Evolutionary conservation across 2,797 vertebrate genomes (phyloP), one percentile per base, ranked within the genome.

Genomic region (Cryptoblepharus egeriae): DNA sequence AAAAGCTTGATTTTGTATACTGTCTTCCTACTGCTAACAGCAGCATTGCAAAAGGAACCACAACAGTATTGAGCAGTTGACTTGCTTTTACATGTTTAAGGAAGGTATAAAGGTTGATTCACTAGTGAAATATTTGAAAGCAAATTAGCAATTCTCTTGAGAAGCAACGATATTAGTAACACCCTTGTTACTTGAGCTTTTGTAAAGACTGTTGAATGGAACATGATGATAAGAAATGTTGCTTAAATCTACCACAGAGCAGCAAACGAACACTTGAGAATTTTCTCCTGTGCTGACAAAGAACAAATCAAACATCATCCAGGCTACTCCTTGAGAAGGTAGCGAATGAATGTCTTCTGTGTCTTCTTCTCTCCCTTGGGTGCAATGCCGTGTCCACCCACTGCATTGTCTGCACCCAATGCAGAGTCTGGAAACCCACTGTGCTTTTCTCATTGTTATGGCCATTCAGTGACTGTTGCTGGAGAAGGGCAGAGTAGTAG

Each of bases 61-160:
- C 75, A 76, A 24, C 64, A 73, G 84, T 83, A 83, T 77, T 75
- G 87, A 74, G 82, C 37, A 87, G 64, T 69, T 79, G 55, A 75
- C 30, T 91, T 80, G 73, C 22, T 88, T 86, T 28, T 79, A 45
- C 82, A 75, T 67, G 32, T 61, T 60, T 71, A 75, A 73, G 77
- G 79, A 26, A 18, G 37, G 77, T 72, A 70, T 76, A 79, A 82
- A 90, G 84, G 7, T 65, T 81, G 79, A 63, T 45, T 85, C 63
- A 77, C 39, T 83, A 67, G 30, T 81, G 79, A 79, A 90, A 77
- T 12, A 77, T 82, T 78, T 84, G 71, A 89, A 91, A 91, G 60
- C 69, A 82, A 83, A 80, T 24, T 90, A 89, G 32, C 39, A 45
- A 74, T 63, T 85, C 78, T 28, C 13, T 63, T 81, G 60, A 74